Evolutionary conservation across 2,888 invertebrate genomes (phyloP).

Genomic region (Falcaria lacertinaria): DNA sequence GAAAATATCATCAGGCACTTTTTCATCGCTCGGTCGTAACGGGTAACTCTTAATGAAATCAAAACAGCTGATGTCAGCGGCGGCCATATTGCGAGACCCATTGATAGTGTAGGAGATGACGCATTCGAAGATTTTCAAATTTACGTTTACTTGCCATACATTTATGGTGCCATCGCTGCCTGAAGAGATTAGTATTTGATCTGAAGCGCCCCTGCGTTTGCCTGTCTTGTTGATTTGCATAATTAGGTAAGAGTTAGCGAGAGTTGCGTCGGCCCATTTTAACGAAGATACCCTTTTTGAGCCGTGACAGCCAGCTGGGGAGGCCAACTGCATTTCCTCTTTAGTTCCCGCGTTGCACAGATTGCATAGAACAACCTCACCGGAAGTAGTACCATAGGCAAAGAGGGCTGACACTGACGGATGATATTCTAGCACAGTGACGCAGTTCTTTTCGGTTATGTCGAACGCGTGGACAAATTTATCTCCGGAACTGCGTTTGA

Average conservation of each 20-base stretch:
- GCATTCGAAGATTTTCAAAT: slow-evolving; percentile 46
- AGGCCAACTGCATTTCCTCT: slow-evolving; percentile 39
- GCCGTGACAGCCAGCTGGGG: slow-evolving; percentile 53
- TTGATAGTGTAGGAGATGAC: slow-evolving; percentile 48
- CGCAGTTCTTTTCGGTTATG: slow-evolving; percentile 58
- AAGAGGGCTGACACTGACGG: slow-evolving; percentile 48
- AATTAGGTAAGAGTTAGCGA: slow-evolving; percentile 46
- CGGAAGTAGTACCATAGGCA: slow-evolving; percentile 59
- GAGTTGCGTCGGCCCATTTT: slow-evolving; percentile 50
- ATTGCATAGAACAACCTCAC: slow-evolving; percentile 60
- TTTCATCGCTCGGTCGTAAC: slow-evolving; percentile 43
- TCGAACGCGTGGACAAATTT: slow-evolving; percentile 46
- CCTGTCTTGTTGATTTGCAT: slow-evolving; percentile 53
- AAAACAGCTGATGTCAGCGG: slow-evolving; percentile 56
- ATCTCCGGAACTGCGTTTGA: slow-evolving; percentile 71
- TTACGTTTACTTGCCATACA: slow-evolving; percentile 60
- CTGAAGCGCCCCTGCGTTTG: slow-evolving; percentile 51
- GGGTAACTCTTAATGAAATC: slow-evolving; percentile 56
- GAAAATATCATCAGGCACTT: slow-evolving; percentile 46
- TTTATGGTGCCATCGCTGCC: slow-evolving; percentile 52
- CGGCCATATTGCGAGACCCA: slow-evolving; percentile 34
- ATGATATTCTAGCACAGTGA: slow-evolving; percentile 54
- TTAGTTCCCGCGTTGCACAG: slow-evolving; percentile 29
- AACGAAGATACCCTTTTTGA: slow-evolving; percentile 46
- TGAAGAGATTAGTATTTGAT: slow-evolving; percentile 46